Evolutionary conservation across 2,888 invertebrate genomes (phyloP), one percentile per base, ranked within the genome.

Genomic region (Andrena chrysosceles): DNA sequence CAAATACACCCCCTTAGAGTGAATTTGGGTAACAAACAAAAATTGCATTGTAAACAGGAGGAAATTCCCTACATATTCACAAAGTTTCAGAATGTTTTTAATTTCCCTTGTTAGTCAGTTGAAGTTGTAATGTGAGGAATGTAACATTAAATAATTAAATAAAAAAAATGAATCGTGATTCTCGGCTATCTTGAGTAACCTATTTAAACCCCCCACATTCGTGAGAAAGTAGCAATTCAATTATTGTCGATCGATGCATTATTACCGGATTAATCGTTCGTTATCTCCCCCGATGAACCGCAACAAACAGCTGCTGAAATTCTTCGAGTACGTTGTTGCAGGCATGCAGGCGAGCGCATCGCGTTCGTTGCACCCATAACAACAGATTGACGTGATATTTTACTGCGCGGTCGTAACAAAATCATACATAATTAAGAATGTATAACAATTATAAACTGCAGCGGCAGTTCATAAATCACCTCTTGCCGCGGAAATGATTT

Each of bases 381-480:
- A 48, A 52, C 64, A 52, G 62, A 81, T 77, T 70, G 60, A 48
- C 48, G 76, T 83, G 80, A 84, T 86, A 85, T 83, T 90, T 90
- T 87, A 89, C 84, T 85, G 83, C 85, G 60, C 76, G 81, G 72
- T 84, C 80, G 74, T 87, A 83, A 85, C 81, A 84, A 86, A 85
- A 87, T 85, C 75, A 73, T 77, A 85, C 83, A 80, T 73, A 78
- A 85, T 84, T 80, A 70, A 69, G 64, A 69, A 86, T 74, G 79
- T 81, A 80, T 79, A 83, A 77, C 81, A 84, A 78, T 84, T 85
- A 84, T 83, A 84, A 87, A 87, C 63, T 54, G 59, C 59, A 69
- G 29, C 35, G 23, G 67, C 71, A 74, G 83, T 84, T 83, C 85
- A 90, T 89, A 90, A 90, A 91, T 90, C 84, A 89, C 52, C 20